Conservation (phyloP, 2,113 vertebrate genomes). For the Leiothrix lutea region DNA sequence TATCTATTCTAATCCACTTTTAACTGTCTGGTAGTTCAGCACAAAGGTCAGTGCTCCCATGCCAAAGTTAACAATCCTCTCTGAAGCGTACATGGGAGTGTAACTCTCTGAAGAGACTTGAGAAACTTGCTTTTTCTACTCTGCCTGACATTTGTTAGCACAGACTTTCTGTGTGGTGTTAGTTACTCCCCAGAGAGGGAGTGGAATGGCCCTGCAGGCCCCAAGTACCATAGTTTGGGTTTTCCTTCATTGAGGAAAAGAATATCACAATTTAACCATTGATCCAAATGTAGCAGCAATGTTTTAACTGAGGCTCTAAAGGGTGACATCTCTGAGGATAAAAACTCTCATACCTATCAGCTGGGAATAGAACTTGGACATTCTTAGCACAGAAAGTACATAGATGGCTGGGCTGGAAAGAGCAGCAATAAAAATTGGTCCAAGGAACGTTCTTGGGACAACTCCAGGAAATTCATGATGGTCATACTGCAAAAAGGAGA, state of each 20-base stretch:
- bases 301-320: not conserved
- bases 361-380: constrained; percentile 88
- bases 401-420: constrained; percentile 81
- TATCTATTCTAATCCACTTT: not conserved
- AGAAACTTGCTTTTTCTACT: not conserved
- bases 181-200: not conserved
- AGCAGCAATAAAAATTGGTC: constrained; percentile 82
- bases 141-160: not conserved
- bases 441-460: constrained; percentile 92
- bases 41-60: not conserved
- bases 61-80: not conserved
- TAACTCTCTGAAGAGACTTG: not conserved
- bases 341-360: constrained; percentile 75
- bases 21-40: not conserved
- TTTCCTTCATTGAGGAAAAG: not conserved
- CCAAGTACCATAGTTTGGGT: not conserved
- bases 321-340: not conserved
- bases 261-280: not conserved
- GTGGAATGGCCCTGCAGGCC: not conserved
- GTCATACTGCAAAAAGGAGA: constrained; percentile 84
- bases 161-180: not conserved
- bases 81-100: rapidly evolving
- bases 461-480: constrained; percentile 95
- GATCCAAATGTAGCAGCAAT: not conserved
- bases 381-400: constrained; percentile 75